Conservation (phyloP, 2,113 vertebrate genomes). For the Prionailurus viverrinus region DNA sequence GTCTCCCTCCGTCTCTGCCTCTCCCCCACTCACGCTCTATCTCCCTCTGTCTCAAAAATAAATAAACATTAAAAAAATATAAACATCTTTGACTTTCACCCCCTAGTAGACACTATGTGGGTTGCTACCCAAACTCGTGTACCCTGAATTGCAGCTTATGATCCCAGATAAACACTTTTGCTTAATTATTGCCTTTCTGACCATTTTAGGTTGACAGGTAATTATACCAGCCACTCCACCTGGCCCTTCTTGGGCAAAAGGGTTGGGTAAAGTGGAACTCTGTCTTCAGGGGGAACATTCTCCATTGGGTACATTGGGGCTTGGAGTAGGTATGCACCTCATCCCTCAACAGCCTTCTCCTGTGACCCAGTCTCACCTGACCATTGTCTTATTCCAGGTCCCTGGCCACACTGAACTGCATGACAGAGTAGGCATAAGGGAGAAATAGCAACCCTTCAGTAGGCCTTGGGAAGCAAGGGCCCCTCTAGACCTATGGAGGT, state of each 20-base stretch:
- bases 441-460: not conserved
- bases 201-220: not conserved
- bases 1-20: no score
- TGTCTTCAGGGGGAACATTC: not conserved
- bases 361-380: not conserved
- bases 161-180: not conserved
- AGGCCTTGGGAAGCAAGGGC: not conserved
- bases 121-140: not conserved
- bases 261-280: not conserved
- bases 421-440: not conserved
- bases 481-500: not conserved
- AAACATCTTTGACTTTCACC: not conserved
- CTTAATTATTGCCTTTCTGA: not conserved
- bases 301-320: not conserved
- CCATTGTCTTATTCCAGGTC: not conserved
- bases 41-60: no score
- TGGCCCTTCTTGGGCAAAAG: not conserved
- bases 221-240: not conserved
- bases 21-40: fast-evolving
- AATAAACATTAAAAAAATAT: not conserved
- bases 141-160: not conserved
- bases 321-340: not conserved
- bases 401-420: not conserved
- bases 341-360: not conserved
- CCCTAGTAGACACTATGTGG: not conserved